These are phyloP conservation scores for Andrena camellia DNA, from an alignment of 2,888 invertebrate genomes.

Conservation along the genomic window DNA sequence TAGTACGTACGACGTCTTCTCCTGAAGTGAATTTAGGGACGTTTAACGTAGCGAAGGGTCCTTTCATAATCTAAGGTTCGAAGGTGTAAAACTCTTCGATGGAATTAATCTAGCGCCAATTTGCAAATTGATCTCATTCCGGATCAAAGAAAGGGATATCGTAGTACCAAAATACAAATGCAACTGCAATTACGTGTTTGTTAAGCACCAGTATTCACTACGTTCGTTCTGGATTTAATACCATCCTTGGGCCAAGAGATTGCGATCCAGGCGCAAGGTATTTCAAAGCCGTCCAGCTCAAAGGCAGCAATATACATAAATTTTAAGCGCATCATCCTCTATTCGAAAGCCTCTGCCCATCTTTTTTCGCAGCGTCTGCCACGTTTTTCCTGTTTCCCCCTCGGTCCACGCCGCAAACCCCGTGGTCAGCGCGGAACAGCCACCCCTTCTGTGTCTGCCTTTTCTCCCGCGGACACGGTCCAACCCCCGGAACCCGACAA, in stretches of 20 bases:
- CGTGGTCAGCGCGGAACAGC: constrained; percentile 31
- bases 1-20: neutral
- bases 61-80: neutral
- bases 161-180: too few relatives aligned
- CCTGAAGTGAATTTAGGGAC: neutral
- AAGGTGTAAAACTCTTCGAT: neutral
- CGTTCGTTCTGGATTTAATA: neutral
- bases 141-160: too few relatives aligned
- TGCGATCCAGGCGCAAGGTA: neutral
- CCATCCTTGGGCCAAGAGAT: neutral
- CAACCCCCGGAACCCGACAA: constrained; percentile 29
- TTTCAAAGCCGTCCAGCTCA: neutral
- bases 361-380: constrained; percentile 28
- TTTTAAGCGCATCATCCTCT: constrained; percentile 19
- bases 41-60: neutral
- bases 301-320: constrained; percentile 23
- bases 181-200: too few relatives aligned
- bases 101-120: too few relatives aligned
- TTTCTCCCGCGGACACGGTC: constrained; percentile 6
- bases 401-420: neutral
- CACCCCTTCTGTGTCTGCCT: constrained; percentile 1
- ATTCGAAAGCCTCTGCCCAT: constrained; percentile 26
- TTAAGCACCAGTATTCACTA: too few relatives aligned
- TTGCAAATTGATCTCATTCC: too few relatives aligned
- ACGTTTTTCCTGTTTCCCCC: constrained; percentile 32